Evolutionary conservation across 1,140 invertebrate genomes (phyloP).

Genomic region (Rhynchophorus ferrugineus): DNA sequence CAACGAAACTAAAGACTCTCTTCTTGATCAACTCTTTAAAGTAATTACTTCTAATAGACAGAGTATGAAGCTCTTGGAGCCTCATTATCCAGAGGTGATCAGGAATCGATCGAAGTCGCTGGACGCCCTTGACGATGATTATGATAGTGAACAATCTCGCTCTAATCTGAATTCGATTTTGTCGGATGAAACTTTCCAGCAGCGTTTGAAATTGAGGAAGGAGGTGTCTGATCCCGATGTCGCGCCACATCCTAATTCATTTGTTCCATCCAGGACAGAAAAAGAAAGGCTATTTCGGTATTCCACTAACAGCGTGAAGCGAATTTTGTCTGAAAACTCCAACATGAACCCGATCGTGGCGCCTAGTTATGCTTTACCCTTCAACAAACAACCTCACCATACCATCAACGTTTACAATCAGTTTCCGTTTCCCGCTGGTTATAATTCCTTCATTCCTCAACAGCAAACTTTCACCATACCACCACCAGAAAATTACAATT

Average conservation of each 20-base stretch:
- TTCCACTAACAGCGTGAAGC: neutral
- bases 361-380: neutral
- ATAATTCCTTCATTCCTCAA: neutral
- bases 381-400: neutral
- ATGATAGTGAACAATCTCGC: neutral
- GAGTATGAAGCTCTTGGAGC: neutral
- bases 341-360: neutral
- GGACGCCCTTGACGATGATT: neutral
- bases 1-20: too few relatives aligned
- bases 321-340: too few relatives aligned
- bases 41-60: neutral
- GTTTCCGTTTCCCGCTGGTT: constrained; percentile 7
- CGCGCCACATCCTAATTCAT: neutral
- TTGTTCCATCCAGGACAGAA: neutral
- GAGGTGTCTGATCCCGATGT: neutral
- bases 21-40: too few relatives aligned
- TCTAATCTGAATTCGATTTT: too few relatives aligned
- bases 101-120: neutral
- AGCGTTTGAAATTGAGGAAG: neutral
- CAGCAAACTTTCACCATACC: neutral
- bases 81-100: neutral
- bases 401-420: constrained; percentile 17
- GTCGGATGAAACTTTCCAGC: neutral
- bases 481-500: neutral
- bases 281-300: neutral